Conservation (phyloP, 2,113 vertebrate species). For the Chionomys nivalis region DNA sequence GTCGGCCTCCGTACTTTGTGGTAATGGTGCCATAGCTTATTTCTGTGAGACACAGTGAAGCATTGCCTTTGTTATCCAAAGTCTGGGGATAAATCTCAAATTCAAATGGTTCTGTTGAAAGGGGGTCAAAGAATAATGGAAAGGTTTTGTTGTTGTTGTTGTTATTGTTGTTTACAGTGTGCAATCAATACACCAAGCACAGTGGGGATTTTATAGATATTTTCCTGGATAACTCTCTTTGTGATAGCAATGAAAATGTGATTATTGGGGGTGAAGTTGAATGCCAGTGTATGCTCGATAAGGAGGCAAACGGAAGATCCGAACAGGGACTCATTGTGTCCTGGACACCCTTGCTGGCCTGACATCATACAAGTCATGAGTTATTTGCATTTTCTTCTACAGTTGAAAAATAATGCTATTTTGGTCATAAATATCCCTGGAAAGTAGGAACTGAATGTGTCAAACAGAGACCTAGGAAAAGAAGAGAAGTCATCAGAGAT, state of each 20-base stretch:
- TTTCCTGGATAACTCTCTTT: not conserved
- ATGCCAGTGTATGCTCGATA: not conserved
- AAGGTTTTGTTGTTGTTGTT: not conserved
- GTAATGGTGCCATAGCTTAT: constrained; percentile 67
- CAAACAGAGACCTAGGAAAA: not conserved
- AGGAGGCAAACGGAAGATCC: not conserved
- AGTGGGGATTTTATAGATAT: not conserved
- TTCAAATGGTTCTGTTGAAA: not conserved
- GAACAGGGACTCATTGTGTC: not conserved
- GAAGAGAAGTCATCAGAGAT: not conserved
- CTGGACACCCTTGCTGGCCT: not conserved
- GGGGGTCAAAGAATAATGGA: not conserved
- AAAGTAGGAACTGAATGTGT: not conserved
- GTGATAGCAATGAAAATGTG: not conserved
- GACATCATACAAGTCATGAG: not conserved
- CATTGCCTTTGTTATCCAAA: constrained; percentile 46
- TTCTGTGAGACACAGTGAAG: not conserved
- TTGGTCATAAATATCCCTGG: not conserved
- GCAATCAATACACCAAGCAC: not conserved
- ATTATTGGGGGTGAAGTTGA: not conserved
- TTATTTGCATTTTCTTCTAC: not conserved
- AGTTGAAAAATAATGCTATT: not conserved
- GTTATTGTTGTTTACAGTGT: not conserved
- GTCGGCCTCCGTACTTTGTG: constrained; percentile 40
- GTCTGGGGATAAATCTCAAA: constrained; percentile 52